Evolutionary conservation across 2,888 invertebrate genomes (phyloP).

Genomic region (Cephus runcator): DNA sequence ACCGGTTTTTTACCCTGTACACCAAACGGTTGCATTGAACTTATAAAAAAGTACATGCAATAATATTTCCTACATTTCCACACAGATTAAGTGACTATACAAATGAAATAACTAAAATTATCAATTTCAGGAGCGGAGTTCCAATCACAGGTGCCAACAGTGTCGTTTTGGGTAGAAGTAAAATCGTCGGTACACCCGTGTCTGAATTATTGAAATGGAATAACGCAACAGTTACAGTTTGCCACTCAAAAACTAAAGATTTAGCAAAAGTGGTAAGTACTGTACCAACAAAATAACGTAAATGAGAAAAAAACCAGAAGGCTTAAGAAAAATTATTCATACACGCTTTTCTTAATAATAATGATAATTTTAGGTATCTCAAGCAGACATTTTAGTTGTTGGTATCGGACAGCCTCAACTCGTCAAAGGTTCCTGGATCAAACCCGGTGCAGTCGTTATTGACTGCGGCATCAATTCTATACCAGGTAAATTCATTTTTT

Average conservation of each 20-base stretch:
- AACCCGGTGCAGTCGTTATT: conserved; percentile 97
- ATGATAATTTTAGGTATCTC: conserved; percentile 68
- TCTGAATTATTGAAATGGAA: conserved; percentile 96
- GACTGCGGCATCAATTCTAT: conserved; percentile 98
- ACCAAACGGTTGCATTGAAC: conserved; percentile 93
- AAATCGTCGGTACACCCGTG: conserved; percentile 97
- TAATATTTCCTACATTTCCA: not conserved
- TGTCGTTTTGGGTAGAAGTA: conserved; percentile 95
- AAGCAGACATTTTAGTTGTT: conserved; percentile 96
- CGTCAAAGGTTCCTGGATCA: conserved; percentile 96
- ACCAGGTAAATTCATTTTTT: conserved; percentile 71
- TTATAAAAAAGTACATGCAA: conserved; percentile 75
- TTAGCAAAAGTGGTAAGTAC: conserved; percentile 76
- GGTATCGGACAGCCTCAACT: conserved; percentile 91
- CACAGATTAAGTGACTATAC: not conserved
- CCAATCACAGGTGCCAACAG: conserved; percentile 84
- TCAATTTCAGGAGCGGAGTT: conserved; percentile 72
- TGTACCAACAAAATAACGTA: not conserved
- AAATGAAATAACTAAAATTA: conserved; percentile 4
- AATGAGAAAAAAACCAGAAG: not conserved
- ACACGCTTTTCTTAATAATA: conserved; percentile 1
- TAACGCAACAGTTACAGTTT: conserved; percentile 95
- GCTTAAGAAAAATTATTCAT: not conserved
- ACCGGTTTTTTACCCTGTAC: conserved; percentile 95
- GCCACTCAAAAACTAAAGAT: conserved; percentile 93